Evolutionary conservation across 2,113 vertebrate genomes (phyloP).

Genomic region (Candoia aspera): DNA sequence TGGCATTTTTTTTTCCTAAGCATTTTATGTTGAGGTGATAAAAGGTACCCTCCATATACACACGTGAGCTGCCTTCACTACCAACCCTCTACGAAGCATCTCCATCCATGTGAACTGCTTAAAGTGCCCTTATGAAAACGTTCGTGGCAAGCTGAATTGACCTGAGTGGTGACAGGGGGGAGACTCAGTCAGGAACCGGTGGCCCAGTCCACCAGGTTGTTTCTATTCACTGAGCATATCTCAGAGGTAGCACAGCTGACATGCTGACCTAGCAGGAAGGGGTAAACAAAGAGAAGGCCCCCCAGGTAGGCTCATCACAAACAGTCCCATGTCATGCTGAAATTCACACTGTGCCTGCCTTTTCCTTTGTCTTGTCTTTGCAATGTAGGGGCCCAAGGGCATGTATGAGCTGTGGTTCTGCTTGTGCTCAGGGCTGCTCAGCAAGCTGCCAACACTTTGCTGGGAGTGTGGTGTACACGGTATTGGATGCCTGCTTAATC

Average conservation of each 20-base stretch:
- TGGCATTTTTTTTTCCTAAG: background rate
- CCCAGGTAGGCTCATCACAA: background rate
- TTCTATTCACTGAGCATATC: background rate
- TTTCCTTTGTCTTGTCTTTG: background rate
- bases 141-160: background rate
- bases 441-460: background rate
- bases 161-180: background rate
- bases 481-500: background rate
- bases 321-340: background rate
- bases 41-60: background rate
- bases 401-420: background rate
- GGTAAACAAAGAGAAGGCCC: background rate
- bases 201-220: background rate
- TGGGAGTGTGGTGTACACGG: background rate
- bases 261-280: background rate
- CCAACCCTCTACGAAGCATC: background rate
- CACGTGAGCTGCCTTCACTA: background rate
- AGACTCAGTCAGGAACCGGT: background rate
- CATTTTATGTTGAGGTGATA: background rate
- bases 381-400: background rate
- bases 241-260: background rate
- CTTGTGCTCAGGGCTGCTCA: background rate
- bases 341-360: background rate
- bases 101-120: background rate
- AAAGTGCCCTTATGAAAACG: background rate